These are phyloP conservation scores for Drosophila pseudoobscura DNA, from an alignment of 1,140 invertebrate species.

Conservation along the genomic window DNA sequence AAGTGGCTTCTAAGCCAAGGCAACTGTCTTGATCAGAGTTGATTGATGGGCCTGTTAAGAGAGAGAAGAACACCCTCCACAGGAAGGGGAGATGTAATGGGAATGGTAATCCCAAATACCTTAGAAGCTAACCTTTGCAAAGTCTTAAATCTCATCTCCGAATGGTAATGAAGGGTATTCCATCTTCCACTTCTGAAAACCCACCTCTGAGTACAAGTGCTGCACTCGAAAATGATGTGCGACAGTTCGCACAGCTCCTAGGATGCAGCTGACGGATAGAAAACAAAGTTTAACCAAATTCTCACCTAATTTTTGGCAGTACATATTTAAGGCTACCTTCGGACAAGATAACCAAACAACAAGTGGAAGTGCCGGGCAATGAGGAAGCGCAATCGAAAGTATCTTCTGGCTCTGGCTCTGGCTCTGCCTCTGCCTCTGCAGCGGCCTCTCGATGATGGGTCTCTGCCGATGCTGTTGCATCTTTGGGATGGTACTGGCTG, in stretches of 20 bases:
- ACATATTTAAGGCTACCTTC: conserved; percentile 65
- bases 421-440: conserved; percentile 42
- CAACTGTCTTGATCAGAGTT: no score
- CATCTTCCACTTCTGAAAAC: not conserved
- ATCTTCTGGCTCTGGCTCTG: conserved; percentile 42
- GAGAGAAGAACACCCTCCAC: no score
- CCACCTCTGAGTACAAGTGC: not conserved
- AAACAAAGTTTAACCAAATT: conserved; percentile 62
- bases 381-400: conserved; percentile 58
- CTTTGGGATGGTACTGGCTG: conserved; percentile 23
- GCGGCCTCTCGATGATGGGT: conserved; percentile 45
- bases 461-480: conserved; percentile 48
- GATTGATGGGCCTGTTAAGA: no score
- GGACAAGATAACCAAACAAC: conserved; percentile 33
- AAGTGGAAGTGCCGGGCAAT: conserved; percentile 55
- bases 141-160: not conserved
- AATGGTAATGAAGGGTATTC: not conserved
- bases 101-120: no score
- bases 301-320: conserved; percentile 75
- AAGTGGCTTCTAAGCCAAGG: no score
- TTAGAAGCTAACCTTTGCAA: no score
- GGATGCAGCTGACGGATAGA: conserved; percentile 64
- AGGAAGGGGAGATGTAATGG: no score
- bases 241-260: conserved; percentile 68
- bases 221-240: conserved; percentile 49